Conservation (phyloP, 2,113 vertebrate genomes). For the Oryzias melastigma region DNA sequence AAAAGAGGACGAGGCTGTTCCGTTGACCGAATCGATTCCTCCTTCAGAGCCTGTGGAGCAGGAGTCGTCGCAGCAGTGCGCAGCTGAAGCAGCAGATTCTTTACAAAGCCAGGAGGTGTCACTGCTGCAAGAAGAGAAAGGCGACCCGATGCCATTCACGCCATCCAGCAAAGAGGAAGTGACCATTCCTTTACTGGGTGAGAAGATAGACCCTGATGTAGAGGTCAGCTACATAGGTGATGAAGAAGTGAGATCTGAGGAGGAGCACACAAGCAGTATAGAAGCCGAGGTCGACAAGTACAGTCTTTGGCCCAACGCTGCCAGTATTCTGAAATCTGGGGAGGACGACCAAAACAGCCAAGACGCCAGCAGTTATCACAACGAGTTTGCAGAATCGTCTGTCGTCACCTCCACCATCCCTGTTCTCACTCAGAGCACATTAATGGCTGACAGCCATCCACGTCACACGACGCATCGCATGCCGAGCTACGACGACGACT, state of each 20-base stretch:
- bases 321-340: conserved; percentile 73
- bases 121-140: conserved; percentile 45
- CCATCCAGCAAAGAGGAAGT: conserved; percentile 57
- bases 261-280: conserved; percentile 32
- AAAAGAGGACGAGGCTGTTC: conserved; percentile 49
- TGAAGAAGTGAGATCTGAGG: conserved; percentile 52
- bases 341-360: conserved; percentile 57
- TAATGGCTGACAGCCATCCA: conserved; percentile 52
- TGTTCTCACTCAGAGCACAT: conserved; percentile 66
- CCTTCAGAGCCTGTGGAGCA: conserved; percentile 16
- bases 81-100: conserved; percentile 27
- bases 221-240: conserved; percentile 67
- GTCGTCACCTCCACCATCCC: conserved; percentile 63
- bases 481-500: conserved; percentile 62
- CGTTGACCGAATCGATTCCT: conserved; percentile 18
- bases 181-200: conserved; percentile 77
- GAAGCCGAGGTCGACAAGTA: conserved; percentile 71
- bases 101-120: conserved; percentile 29
- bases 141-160: conserved; percentile 58
- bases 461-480: conserved; percentile 64
- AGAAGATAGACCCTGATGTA: conserved; percentile 74
- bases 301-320: conserved; percentile 80
- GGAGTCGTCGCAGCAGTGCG: conserved; percentile 22
- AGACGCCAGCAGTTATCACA: conserved; percentile 59
- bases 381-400: conserved; percentile 50